phyloP scores from a whole-genome alignment of 2,797 vertebrate species.

The Enteromius thamalakanensis region DNA sequence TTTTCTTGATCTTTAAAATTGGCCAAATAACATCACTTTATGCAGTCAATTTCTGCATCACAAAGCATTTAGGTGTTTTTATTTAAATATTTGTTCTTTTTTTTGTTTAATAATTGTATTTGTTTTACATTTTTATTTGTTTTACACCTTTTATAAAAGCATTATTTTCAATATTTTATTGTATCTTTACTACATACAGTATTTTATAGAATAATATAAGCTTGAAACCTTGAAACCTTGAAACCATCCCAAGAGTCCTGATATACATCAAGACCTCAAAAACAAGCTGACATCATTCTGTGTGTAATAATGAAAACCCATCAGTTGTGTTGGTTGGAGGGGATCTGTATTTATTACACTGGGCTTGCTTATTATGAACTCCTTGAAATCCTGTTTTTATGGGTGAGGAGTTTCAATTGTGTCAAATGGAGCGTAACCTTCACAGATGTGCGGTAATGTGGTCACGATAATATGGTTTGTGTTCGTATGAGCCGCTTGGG shows the following conservation, averaged over 20 bases:
- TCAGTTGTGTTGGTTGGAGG: not conserved
- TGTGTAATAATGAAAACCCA: slow-evolving; percentile 4
- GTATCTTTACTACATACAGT: not conserved
- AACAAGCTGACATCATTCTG: not conserved
- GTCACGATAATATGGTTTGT: slow-evolving; percentile 52
- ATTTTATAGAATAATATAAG: not conserved
- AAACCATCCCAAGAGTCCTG: not conserved
- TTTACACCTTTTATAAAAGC: not conserved
- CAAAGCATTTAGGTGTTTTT: no score
- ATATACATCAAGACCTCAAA: not conserved
- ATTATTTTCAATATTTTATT: not conserved
- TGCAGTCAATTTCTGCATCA: not conserved
- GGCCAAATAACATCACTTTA: not conserved
- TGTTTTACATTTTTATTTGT: not conserved
- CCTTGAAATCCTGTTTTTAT: slow-evolving; percentile 51
- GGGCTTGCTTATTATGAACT: slow-evolving; percentile 9
- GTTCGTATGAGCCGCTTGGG: slow-evolving; percentile 27
- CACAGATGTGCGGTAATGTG: slow-evolving; percentile 77
- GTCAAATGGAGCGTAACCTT: slow-evolving; percentile 76
- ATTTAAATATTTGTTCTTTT: not conserved
- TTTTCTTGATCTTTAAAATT: no score
- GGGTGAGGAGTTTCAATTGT: slow-evolving; percentile 74
- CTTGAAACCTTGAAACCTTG: not conserved
- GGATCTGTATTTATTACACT: slow-evolving; percentile 17
- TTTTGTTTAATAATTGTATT: not conserved